These are phyloP conservation scores for Scytalopus superciliaris DNA, from an alignment of 2,113 vertebrate genomes.

Conservation along the genomic window DNA sequence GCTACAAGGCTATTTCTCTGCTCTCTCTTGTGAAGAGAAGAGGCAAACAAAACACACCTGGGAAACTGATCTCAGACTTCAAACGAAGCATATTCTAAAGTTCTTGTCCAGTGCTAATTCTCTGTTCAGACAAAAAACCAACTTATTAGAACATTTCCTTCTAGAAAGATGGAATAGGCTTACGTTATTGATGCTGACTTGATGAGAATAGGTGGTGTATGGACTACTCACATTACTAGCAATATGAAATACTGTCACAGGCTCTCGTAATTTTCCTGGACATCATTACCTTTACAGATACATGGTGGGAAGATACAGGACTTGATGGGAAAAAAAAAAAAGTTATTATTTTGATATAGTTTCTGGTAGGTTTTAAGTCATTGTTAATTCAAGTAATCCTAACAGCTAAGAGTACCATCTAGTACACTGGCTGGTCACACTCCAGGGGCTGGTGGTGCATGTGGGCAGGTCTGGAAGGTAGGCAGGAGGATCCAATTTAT, in stretches of 20 bases:
- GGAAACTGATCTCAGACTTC: neutral
- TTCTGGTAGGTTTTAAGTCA: neutral
- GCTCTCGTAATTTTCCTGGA: neutral
- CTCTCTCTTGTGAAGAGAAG: neutral
- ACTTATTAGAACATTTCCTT: neutral
- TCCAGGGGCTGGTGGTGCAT: neutral
- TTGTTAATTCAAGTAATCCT: neutral
- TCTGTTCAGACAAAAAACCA: neutral
- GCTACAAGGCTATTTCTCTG: neutral
- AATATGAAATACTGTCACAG: neutral
- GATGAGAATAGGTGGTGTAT: neutral
- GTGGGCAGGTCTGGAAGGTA: neutral
- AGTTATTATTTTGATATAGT: neutral
- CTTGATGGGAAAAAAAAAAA: neutral
- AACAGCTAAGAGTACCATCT: neutral
- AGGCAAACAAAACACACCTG: neutral
- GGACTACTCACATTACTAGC: neutral
- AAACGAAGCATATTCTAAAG: neutral
- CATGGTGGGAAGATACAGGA: neutral
- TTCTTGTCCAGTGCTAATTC: neutral
- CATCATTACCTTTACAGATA: neutral
- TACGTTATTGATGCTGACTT: neutral
- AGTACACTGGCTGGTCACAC: neutral
- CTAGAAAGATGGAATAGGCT: neutral
- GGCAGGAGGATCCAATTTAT: neutral